Base-by-base conservation (phyloP, 2,888 invertebrate species). In the Cordilura impudica region DNA sequence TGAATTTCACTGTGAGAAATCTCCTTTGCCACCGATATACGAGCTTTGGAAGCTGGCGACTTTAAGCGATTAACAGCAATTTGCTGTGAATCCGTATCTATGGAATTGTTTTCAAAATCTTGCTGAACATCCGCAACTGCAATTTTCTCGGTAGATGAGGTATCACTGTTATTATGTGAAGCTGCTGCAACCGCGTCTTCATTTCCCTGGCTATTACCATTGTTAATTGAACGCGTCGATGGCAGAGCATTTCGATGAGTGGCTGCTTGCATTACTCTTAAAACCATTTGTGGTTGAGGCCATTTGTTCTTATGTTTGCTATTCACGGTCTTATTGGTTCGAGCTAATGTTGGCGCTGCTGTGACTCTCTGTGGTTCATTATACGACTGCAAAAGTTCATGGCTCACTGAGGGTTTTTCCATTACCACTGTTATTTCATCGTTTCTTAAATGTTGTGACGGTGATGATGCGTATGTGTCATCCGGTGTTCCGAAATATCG, bases 91-190 rank as follows among this genome's bases (percentile, higher is more conserved):
- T 88, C 88, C 1, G 85, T 85, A 60, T 89, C 89, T 6, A 89
- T 89, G 5, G 89, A 89, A 76, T 89, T 89, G 65, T 88, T 89
- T 74, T 89, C 89, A 60, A 89, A 88, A 60, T 89, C 89, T 73
- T 88, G 89, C 8, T 87, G 84, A 29, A 87, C 66, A 39, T 86
- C 86, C n/a, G 84, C 76, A 39, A 86, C 87, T 0, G 86, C 61
- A 1, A 84, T 86, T 69, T 88, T 88, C 69, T 89, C 88, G 1
- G 89, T 87, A 2, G 89, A 86, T 0, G n/a, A n/a, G n/a, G 82
- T 81, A 54, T 84, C 84, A 60, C 82, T 84, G 2, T 71, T 51
- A 63, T 83, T 83, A 16, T 81, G 72, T 4, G 69, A 54, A 7
- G 58, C 51, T 4, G 14, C 60, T 1, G 29, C 12, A 56, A 49